Evolutionary conservation across 2,113 vertebrate genomes (phyloP).

Genomic region (Actinemys pallida): DNA sequence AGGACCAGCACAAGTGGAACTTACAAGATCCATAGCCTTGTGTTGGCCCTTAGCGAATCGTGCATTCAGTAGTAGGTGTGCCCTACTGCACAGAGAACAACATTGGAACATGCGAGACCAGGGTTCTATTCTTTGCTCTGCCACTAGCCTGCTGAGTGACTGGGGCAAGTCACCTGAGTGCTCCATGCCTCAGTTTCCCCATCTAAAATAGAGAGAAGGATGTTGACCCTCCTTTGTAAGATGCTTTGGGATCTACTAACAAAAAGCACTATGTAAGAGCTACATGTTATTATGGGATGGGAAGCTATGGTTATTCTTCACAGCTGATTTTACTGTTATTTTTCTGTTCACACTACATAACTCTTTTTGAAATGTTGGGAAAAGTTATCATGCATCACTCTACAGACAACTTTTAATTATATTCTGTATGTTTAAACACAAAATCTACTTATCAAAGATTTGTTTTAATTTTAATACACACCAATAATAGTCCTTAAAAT

Average conservation of each 20-base stretch:
- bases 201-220: background rate
- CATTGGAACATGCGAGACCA: background rate
- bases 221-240: background rate
- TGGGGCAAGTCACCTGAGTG: background rate
- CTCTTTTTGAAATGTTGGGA: background rate
- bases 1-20: background rate
- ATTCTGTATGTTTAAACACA: background rate
- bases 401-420: background rate
- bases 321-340: background rate
- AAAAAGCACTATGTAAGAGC: background rate
- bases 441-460: slow-evolving; percentile 14
- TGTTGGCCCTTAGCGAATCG: background rate
- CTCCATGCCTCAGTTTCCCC: background rate
- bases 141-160: background rate
- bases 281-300: background rate
- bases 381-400: background rate
- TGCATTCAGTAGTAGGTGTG: background rate
- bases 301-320: background rate
- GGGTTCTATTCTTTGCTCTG: background rate
- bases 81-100: background rate
- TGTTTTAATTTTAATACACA: background rate
- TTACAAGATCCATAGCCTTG: background rate
- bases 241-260: background rate
- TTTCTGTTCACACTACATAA: background rate
- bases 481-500: slow-evolving; percentile 37